These are phyloP conservation scores for Tyto alba DNA, from an alignment of 2,113 vertebrate genomes.

Conservation along the genomic window DNA sequence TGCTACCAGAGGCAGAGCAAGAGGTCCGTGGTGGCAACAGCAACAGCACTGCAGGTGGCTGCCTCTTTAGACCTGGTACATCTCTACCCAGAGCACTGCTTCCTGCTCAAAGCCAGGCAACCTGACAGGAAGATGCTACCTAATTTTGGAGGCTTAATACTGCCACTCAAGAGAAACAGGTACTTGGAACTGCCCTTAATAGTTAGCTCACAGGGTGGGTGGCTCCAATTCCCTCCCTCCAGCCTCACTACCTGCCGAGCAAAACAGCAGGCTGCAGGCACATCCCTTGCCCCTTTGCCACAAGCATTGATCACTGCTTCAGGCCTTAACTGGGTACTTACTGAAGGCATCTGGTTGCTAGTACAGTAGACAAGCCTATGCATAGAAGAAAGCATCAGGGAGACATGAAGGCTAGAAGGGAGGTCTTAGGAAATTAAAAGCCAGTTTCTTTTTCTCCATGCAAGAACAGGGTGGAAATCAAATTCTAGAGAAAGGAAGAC, in stretches of 20 bases:
- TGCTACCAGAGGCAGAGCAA: neutral
- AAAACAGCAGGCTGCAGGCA: neutral
- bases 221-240: no score
- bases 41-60: neutral
- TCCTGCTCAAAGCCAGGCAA: neutral
- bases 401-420: no score
- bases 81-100: neutral
- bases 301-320: neutral
- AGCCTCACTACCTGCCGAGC: neutral
- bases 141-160: neutral
- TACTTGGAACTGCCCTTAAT: neutral
- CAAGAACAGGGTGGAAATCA: neutral
- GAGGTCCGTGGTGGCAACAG: neutral
- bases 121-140: neutral
- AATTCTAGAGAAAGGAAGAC: neutral
- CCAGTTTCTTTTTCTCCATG: neutral
- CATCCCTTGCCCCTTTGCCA: neutral
- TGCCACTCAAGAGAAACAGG: neutral
- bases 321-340: neutral
- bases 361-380: accelerated
- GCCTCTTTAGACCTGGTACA: neutral
- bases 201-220: neutral
- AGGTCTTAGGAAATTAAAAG: neutral
- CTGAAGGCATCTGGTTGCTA: neutral
- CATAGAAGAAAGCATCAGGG: neutral